Evolutionary conservation across 2,113 vertebrate species (phyloP), one percentile per base, ranked within the genome.

Genomic region (Thamnaconus septentrionalis): DNA sequence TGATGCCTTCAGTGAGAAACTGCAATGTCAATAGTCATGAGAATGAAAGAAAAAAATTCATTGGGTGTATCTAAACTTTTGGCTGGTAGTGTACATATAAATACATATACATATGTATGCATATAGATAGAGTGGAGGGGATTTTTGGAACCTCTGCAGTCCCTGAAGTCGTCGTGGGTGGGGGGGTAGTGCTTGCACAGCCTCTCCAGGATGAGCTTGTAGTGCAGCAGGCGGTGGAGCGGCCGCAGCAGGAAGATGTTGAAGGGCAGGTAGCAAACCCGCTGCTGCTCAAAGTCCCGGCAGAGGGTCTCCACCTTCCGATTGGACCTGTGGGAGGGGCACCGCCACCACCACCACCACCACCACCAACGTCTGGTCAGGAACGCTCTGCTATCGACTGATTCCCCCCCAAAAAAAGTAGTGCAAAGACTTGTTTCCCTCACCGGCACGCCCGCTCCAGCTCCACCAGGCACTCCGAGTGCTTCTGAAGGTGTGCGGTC

Each of bases 171-270:
- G 0, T 82, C 9, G 50, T 97, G 93, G 70, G 80, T 94, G 53
- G 95, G 94, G 0, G 93, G 91, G 82, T 96, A 96, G 87, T 97
- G 93, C 80, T 98, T 97, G 90, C 97, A 98, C 48, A 99, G 91
- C 66, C 94, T 88, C 88, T 98, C 95, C 89, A 99, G 93, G 82
- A 98, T 94, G 85, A 96, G 97, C 71, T 96, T 97, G 90, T 99
- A 99, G 92, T 98, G 97, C 91, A 98, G 93, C 31, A 98, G 93
- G 73, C 97, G 94, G 82, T 99, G 97, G 39, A 97, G 91, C 0
- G 97, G 97, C 43, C 95, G 90, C 69, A 98, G 94, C 9, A 99
- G 92, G 89, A 99, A 99, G 71, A 95, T 92, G 82, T 96, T 97
- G 76, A 99, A 91, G 5, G 97, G 95, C 68, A 99, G 89, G 86